phyloP scores from a whole-genome alignment of 2,113 vertebrate species.

The Myotis brandtii region DNA sequence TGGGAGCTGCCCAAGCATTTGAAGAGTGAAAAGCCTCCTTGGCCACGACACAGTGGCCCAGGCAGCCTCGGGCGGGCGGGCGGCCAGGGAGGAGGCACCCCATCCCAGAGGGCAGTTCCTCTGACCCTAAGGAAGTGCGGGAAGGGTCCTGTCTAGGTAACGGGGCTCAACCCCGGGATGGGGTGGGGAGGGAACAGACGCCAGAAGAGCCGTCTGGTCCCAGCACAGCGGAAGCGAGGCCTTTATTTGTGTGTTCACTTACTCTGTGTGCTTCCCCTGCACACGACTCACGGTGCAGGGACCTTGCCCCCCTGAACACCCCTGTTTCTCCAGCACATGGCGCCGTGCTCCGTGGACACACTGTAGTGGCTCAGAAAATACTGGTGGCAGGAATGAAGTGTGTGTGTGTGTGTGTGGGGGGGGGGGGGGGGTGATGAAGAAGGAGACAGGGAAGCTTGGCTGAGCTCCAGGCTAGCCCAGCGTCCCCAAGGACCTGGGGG shows the following conservation, averaged over 20 bases:
- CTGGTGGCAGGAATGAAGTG: not conserved
- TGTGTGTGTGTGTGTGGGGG: too few species aligned
- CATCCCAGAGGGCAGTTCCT: too few species aligned
- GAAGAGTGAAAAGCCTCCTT: conserved; percentile 12
- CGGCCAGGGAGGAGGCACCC: accelerated
- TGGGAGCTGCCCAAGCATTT: not conserved
- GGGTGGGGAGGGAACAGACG: accelerated
- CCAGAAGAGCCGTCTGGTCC: not conserved
- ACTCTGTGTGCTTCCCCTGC: accelerated
- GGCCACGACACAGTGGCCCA: not conserved
- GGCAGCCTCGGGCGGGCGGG: not conserved
- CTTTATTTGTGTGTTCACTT: not conserved
- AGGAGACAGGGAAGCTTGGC: not conserved
- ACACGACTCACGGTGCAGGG: accelerated
- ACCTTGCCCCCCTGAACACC: accelerated
- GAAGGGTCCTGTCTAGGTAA: not conserved
- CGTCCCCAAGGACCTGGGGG: accelerated
- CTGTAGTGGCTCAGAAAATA: accelerated
- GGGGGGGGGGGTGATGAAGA: accelerated
- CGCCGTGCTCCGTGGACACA: accelerated
- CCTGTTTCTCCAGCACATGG: not conserved
- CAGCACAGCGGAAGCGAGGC: accelerated
- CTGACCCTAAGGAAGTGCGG: too few species aligned
- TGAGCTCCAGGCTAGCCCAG: not conserved
- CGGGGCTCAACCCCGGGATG: not conserved